Base-by-base conservation (phyloP, 2,113 vertebrate species). In the Helogale parvula region DNA sequence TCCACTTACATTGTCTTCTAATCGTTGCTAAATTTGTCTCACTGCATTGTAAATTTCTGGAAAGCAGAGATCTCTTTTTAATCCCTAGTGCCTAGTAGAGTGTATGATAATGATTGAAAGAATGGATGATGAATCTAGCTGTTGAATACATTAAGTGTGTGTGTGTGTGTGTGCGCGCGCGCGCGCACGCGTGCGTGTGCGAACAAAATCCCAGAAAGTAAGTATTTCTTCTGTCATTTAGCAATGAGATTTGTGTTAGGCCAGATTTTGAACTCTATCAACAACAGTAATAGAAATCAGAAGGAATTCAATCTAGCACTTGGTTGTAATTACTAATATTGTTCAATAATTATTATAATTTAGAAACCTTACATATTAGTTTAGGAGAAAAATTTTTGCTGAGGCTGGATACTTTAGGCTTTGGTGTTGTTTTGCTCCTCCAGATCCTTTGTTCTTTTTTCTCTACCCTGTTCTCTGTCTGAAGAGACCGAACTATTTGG, bases 1-100 rank as follows among this genome's bases (percentile, higher is more conserved):
- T 93, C 87, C 47, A 96, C 71, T 88, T 88, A 76, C 38, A 74
- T 41, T 89, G 92, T 96, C 90, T 97, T 97, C 52, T 97, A 97
- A 98, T 95, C 92, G 74, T 87, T 93, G 74, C 83, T 95, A 95
- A 96, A 92, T 95, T 89, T 92, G 33, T 95, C 92, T 94, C 76
- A 89, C 54, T 92, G 90, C 68, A 92, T 21, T 23, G 29, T 65
- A 60, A 93, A 91, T 98, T 98, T 96, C 79, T 96, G 81, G 82
- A 96, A 45, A 96, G 47, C 23, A 90, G 23, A 94, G 69, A 94
- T 95, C 89, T 92, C 1, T 68, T 89, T 92, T 76, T 65, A 96
- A 96, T 90, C 79, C 80, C 87, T 57, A 74, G 92, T 80, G 90
- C 90, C 68, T 90, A 89, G 52, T 31, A 80, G 72, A 97, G 79